Conservation (phyloP, 2,113 vertebrate genomes). For the Raja brachyura region DNA sequence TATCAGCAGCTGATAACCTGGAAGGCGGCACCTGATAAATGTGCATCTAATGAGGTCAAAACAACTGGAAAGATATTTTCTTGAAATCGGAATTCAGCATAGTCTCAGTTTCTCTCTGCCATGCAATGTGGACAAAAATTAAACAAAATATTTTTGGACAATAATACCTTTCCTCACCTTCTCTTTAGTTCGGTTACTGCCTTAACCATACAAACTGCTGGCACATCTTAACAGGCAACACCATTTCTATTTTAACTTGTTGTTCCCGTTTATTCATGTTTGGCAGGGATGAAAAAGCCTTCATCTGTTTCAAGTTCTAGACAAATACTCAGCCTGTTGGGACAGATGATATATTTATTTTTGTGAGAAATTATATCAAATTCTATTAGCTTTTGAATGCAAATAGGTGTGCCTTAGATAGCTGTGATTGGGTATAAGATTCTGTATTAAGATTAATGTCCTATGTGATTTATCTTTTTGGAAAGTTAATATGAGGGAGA, state of each 20-base stretch:
- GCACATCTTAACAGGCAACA: background rate
- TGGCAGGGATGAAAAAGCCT: background rate
- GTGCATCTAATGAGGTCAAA: background rate
- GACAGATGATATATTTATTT: too few species aligned
- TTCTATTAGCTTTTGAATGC: too few species aligned
- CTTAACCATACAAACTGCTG: background rate
- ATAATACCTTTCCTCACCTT: background rate
- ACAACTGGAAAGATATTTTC: background rate
- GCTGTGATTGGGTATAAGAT: background rate
- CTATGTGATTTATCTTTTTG: background rate
- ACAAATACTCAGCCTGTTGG: background rate
- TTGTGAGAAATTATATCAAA: too few species aligned
- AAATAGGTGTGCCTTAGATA: background rate
- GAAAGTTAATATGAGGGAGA: background rate
- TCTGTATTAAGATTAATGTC: background rate
- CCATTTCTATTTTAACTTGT: background rate
- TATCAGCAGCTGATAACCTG: background rate
- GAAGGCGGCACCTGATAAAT: background rate
- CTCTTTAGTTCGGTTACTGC: background rate
- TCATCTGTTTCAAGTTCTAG: background rate
- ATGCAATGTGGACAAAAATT: background rate
- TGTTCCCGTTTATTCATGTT: background rate
- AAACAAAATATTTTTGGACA: background rate
- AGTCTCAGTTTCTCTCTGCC: background rate
- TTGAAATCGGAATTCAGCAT: background rate